Conservation (phyloP, 2,888 invertebrate genomes). For the Xanthia icteritia region DNA sequence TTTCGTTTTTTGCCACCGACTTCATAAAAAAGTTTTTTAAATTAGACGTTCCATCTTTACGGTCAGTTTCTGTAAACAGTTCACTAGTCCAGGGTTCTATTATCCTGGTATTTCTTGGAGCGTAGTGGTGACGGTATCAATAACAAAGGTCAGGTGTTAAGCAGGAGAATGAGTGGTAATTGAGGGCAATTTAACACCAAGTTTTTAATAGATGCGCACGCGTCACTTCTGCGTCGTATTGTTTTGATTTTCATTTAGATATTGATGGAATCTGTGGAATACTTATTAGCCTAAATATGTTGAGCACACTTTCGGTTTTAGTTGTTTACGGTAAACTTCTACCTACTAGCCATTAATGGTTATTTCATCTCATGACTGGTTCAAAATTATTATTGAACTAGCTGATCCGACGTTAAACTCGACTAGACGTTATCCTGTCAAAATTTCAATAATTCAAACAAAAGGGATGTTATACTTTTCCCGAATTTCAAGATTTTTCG, state of each 20-base stretch:
- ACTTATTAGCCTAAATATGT: slow-evolving; percentile 1
- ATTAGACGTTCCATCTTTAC: not conserved
- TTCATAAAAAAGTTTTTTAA: not conserved
- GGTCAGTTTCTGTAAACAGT: not conserved
- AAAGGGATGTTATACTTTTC: too few relatives aligned
- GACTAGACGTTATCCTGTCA: too few relatives aligned
- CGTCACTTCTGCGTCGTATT: slow-evolving; percentile 42
- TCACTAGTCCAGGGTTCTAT: not conserved
- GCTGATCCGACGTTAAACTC: too few relatives aligned
- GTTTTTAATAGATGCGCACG: slow-evolving; percentile 49
- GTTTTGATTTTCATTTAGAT: slow-evolving; percentile 42
- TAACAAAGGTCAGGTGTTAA: slow-evolving; percentile 71
- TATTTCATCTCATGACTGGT: not conserved
- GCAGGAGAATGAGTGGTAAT: slow-evolving; percentile 65
- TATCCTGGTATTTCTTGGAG: slow-evolving; percentile 30
- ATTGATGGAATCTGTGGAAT: slow-evolving; percentile 11
- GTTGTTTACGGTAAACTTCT: not conserved
- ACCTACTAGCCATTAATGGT: too few relatives aligned
- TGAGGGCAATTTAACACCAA: slow-evolving; percentile 70
- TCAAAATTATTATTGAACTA: not conserved
- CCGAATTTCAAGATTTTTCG: too few relatives aligned
- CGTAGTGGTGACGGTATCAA: slow-evolving; percentile 52
- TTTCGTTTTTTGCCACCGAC: too few relatives aligned
- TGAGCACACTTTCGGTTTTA: not conserved
- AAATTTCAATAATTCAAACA: too few relatives aligned